These are phyloP conservation scores for Somateria mollissima DNA, from an alignment of 2,797 vertebrate genomes.

Conservation along the genomic window DNA sequence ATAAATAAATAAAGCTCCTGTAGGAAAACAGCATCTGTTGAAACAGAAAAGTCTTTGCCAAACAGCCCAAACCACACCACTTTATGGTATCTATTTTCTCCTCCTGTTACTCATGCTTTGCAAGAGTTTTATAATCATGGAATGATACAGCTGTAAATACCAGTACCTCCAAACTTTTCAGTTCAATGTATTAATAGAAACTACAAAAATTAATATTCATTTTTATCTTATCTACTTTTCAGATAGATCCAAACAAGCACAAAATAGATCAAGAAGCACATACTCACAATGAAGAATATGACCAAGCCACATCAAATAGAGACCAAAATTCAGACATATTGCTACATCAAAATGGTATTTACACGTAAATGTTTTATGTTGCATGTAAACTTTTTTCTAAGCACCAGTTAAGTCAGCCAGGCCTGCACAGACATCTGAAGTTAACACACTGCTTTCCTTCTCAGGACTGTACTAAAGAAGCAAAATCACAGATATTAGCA, in stretches of 20 bases:
- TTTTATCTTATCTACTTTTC: constrained; percentile 5
- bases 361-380: constrained; percentile 32
- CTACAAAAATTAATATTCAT: background rate
- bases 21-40: constrained; percentile 75
- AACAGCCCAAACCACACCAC: constrained; percentile 62
- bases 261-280: constrained; percentile 5
- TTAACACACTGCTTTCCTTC: background rate
- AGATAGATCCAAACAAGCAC: constrained; percentile 5
- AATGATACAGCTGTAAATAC: constrained; percentile 62
- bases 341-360: constrained; percentile 29
- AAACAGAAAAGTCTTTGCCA: constrained; percentile 63
- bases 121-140: constrained; percentile 52
- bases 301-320: constrained; percentile 9
- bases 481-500: background rate
- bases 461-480: background rate
- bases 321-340: background rate
- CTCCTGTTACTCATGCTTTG: constrained; percentile 44
- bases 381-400: background rate
- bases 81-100: constrained; percentile 41
- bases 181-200: background rate
- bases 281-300: background rate
- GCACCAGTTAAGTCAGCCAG: background rate
- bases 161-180: background rate
- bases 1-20: constrained; percentile 45
- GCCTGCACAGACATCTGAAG: background rate